phyloP scores from a whole-genome alignment of 2,113 vertebrate genomes.

The Thomomys bottae region DNA sequence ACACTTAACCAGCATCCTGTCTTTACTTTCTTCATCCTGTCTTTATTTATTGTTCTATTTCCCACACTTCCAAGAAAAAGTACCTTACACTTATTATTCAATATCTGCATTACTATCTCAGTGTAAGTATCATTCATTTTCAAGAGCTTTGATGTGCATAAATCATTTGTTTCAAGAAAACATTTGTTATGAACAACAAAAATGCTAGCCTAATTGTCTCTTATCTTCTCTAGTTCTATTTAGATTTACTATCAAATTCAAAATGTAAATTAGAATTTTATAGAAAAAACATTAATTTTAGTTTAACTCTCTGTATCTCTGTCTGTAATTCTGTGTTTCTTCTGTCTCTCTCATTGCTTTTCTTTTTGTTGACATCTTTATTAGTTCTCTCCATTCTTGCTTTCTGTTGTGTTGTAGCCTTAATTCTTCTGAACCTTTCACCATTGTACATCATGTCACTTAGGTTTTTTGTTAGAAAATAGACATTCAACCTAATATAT shows the following conservation, averaged over 20 bases:
- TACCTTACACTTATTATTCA: background rate
- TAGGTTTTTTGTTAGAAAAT: background rate
- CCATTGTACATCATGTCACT: background rate
- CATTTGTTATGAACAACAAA: background rate
- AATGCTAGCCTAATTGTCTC: background rate
- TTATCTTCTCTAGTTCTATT: background rate
- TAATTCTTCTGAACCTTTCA: background rate
- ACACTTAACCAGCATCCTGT: background rate
- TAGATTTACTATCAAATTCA: background rate
- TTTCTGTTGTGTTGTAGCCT: fast-evolving
- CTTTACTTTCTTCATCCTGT: no score
- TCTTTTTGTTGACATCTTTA: background rate
- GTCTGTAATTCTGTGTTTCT: fast-evolving
- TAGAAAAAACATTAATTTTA: background rate
- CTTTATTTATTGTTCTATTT: background rate
- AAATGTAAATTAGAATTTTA: background rate
- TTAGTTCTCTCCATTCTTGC: fast-evolving
- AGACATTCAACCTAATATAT: background rate
- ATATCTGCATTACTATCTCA: background rate
- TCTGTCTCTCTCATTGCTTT: background rate
- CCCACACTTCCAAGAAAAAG: background rate
- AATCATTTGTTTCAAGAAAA: background rate
- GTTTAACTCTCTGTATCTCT: background rate
- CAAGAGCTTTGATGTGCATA: background rate
- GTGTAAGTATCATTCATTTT: background rate